Conservation (phyloP, 2,113 vertebrate genomes). For the Upupa epops region DNA sequence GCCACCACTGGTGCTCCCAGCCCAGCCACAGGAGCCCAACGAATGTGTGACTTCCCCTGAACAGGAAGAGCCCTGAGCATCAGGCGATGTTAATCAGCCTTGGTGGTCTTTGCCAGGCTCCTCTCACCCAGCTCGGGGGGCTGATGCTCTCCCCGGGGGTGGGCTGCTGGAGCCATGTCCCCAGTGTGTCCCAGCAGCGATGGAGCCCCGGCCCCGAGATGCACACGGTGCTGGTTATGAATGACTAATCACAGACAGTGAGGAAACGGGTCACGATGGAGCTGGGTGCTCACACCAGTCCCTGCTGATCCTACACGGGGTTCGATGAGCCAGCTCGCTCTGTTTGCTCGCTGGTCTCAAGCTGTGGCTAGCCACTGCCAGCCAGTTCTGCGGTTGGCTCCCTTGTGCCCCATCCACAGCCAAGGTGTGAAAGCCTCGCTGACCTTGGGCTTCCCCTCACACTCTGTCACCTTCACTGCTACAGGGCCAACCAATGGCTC, state of each 20-base stretch:
- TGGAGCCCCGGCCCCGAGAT: not conserved
- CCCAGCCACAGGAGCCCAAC: rapidly evolving
- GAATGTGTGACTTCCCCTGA: rapidly evolving
- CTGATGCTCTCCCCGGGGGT: not conserved
- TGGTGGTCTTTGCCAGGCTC: rapidly evolving
- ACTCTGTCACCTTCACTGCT: not conserved
- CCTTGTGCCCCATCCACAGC: rapidly evolving
- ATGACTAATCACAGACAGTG: not conserved
- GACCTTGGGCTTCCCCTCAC: not conserved
- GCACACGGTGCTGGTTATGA: not conserved
- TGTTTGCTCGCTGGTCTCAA: rapidly evolving
- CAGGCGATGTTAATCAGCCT: rapidly evolving
- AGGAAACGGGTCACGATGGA: not conserved
- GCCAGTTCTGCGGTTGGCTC: not conserved
- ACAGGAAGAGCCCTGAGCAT: not conserved
- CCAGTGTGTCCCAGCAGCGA: rapidly evolving
- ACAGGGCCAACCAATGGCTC: rapidly evolving
- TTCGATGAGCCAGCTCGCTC: rapidly evolving
- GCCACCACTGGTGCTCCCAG: not conserved
- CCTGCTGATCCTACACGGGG: not conserved
- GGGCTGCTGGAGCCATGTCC: not conserved
- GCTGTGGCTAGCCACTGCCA: not conserved
- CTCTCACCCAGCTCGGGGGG: not conserved
- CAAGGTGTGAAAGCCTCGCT: not conserved
- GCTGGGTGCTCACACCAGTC: not conserved